Evolutionary conservation across 1,140 invertebrate species (phyloP), one percentile per base, ranked within the genome.

Genomic region (Rhagoletis pomonella): DNA sequence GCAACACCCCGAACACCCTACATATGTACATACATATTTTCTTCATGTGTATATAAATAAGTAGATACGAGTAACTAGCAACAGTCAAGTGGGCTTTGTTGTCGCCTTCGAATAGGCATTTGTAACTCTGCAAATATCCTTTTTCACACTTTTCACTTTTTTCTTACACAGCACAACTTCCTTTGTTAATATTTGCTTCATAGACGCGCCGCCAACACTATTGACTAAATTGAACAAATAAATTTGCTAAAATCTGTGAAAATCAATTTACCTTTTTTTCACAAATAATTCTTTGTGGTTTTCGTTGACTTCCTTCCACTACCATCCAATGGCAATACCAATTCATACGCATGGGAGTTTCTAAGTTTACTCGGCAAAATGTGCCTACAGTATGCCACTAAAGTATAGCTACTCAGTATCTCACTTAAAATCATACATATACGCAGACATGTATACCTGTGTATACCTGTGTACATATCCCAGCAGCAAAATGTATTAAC

Each of bases 221-320:
- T n/a, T n/a, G 58, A 39, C n/a, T 85, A 44, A 44, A 67, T 58
- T 67, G 39, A 29, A 47, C 39, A 86, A 86, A 86, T 86, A 86
- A 86, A 86, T 86, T 86, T 67, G 64, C 39, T 86, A 86, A 86
- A 86, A 67, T 47, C 19, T 55, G 42, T 17, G 17, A 86, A 86
- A 65, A 86, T 86, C 86, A 86, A 86, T 86, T 86, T 86, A 64
- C 44, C 47, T 86, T 86, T 86, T 29, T 86, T 67, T 62, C 84
- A 44, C 42, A 73, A 44, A 73, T 86, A 55, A 55, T 86, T 62
- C 12, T 86, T 86, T 86, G 44, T 42, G 39, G 58, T 60, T 86
- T 5, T 19, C 50, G 10, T 62, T 42, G 14, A 44, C 60, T 59
- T 55, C 50, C 50, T 86, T 44, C 44, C 60, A 29, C 0, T 86